Percentiles rank a stretch among this genome's conserved stretches.
phyloP scores from a whole-genome alignment of 2,888 invertebrate genomes.

The Quadroppia sp. region DNA sequence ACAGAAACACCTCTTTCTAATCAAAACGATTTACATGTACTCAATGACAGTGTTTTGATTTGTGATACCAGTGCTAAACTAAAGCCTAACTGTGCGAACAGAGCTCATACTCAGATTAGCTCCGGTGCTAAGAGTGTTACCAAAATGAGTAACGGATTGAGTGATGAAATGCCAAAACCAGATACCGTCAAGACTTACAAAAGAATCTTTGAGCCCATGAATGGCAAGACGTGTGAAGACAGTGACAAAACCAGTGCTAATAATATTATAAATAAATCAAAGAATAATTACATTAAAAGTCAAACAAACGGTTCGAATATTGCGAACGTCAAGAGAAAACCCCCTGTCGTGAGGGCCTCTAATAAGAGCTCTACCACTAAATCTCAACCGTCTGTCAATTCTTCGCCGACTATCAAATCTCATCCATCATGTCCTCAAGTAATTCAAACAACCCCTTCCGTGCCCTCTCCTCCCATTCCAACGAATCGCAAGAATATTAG shows the following conservation, averaged over 20 bases:
- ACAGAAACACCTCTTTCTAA: slow-evolving; percentile 27
- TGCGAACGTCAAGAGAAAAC: slow-evolving; percentile 25
- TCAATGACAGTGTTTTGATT: slow-evolving; percentile 33
- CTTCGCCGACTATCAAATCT: slow-evolving; percentile 14
- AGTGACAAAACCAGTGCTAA: neutral
- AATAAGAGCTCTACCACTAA: neutral
- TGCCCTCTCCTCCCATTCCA: neutral
- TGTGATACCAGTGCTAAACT: neutral
- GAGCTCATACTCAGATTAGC: neutral
- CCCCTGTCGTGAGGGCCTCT: slow-evolving; percentile 7
- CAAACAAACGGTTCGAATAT: neutral
- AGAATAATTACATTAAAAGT: slow-evolving; percentile 15
- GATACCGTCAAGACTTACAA: slow-evolving; percentile 46
- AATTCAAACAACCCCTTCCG: neutral
- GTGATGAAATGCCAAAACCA: slow-evolving; percentile 46
- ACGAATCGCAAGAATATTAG: neutral
- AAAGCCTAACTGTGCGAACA: neutral
- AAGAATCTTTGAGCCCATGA: slow-evolving; percentile 24
- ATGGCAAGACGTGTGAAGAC: neutral
- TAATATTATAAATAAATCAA: neutral
- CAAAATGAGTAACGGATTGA: slow-evolving; percentile 5
- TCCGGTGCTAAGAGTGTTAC: slow-evolving; percentile 15
- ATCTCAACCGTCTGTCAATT: slow-evolving; percentile 6
- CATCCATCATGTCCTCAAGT: slow-evolving; percentile 26
- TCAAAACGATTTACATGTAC: slow-evolving; percentile 19